Conservation (phyloP, 2,797 vertebrate genomes). For the Mormyrops attenuatus region DNA sequence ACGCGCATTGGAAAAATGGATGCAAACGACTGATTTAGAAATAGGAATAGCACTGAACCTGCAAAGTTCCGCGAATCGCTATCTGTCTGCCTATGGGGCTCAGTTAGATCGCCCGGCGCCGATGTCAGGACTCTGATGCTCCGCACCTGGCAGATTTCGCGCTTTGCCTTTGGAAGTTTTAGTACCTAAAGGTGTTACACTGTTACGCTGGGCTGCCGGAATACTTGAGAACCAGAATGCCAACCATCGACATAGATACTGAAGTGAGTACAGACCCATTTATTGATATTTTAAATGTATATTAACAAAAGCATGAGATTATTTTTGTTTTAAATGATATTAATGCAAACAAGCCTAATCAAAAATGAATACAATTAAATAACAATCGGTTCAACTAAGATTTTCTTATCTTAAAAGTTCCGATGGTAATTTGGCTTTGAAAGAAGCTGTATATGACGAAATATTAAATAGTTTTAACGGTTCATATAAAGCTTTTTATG, state of each 20-base stretch:
- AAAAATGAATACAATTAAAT: background rate
- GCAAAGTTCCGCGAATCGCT: background rate
- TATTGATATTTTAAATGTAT: background rate
- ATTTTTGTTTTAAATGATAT: background rate
- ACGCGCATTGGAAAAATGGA: background rate
- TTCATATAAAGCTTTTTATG: background rate
- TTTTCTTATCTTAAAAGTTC: background rate
- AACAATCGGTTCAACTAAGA: background rate
- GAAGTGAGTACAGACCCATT: background rate
- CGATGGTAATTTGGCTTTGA: background rate
- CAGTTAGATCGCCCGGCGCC: background rate
- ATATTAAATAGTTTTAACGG: background rate
- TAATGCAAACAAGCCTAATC: background rate
- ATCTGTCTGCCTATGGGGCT: constrained; percentile 42
- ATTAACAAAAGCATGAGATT: background rate
- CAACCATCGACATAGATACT: background rate
- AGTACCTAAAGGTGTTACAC: background rate
- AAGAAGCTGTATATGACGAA: background rate
- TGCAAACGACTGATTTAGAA: constrained; percentile 38
- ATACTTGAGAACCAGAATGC: background rate
- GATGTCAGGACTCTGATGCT: background rate
- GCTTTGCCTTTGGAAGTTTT: constrained; percentile 15
- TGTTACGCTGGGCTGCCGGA: background rate
- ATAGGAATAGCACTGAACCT: constrained; percentile 33
- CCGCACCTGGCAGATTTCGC: constrained; percentile 14